phyloP scores from a whole-genome alignment of 2,113 vertebrate species.

The Tragelaphus imberbis region DNA sequence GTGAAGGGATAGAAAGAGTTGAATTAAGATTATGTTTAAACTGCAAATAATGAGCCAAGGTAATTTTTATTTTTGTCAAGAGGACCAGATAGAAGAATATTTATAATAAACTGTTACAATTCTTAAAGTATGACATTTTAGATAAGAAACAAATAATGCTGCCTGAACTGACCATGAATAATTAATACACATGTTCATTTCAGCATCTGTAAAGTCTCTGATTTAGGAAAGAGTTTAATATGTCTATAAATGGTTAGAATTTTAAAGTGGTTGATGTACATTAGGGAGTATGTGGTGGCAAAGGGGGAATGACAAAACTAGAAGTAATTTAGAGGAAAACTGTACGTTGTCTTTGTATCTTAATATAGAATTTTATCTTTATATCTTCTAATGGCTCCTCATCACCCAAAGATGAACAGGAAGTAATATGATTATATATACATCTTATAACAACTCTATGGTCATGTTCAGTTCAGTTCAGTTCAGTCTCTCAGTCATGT shows the following conservation, averaged over 20 bases:
- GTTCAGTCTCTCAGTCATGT: too few relatives aligned
- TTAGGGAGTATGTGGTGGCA: background rate
- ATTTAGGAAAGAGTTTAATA: background rate
- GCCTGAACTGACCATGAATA: background rate
- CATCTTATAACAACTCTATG: background rate
- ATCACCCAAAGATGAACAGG: background rate
- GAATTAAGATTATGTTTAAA: too few relatives aligned
- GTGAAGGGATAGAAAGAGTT: too few relatives aligned
- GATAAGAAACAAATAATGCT: background rate
- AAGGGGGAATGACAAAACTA: background rate
- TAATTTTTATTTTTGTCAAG: too few relatives aligned
- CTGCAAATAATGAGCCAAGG: too few relatives aligned
- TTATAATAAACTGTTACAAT: background rate
- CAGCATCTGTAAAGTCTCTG: background rate
- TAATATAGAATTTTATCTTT: background rate
- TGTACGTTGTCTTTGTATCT: background rate
- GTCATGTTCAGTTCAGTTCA: too few relatives aligned
- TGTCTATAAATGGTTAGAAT: background rate
- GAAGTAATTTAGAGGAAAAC: background rate
- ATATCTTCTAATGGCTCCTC: background rate
- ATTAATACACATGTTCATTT: background rate
- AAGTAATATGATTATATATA: background rate
- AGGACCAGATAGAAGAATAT: background rate
- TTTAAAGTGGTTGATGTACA: background rate
- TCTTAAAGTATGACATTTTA: background rate